Percentiles rank a stretch among this genome's conserved stretches.
phyloP scores from a whole-genome alignment of 2,888 invertebrate genomes.

The Apodemia zela region DNA sequence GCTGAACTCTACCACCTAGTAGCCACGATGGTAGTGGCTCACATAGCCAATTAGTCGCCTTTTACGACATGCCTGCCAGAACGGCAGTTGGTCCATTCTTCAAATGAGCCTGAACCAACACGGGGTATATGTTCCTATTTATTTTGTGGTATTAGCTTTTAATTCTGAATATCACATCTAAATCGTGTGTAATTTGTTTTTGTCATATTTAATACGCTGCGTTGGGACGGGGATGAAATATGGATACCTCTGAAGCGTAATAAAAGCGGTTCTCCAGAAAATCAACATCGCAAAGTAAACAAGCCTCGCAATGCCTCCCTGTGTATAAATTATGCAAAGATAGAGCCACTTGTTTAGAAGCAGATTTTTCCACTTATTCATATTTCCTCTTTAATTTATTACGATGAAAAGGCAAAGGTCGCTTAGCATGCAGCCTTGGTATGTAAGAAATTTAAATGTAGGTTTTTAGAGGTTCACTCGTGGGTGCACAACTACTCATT shows the following conservation, averaged over 20 bases:
- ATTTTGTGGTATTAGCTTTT: not conserved
- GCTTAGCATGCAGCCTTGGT: not conserved
- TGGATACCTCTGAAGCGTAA: constrained; percentile 37
- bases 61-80: too few species aligned
- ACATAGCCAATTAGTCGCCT: too few species aligned
- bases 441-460: not conserved
- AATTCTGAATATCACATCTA: constrained; percentile 6
- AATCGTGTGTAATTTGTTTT: constrained; percentile 32
- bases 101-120: too few species aligned
- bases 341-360: constrained; percentile 53
- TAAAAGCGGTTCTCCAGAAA: constrained; percentile 53
- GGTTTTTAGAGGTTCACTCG: not conserved
- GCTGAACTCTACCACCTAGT: too few species aligned
- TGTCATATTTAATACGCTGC: constrained; percentile 23
- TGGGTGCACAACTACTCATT: not conserved
- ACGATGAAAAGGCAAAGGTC: constrained; percentile 4
- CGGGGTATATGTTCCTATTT: too few species aligned
- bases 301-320: constrained; percentile 47
- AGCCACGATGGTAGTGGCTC: too few species aligned
- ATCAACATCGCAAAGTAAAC: constrained; percentile 56
- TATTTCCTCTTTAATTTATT: constrained; percentile 11
- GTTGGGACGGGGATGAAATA: not conserved
- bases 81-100: too few species aligned
- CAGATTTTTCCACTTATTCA: constrained; percentile 41
- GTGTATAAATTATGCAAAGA: constrained; percentile 62